Conservation (phyloP, 2,888 invertebrate species). For the Tiphia femorata region DNA sequence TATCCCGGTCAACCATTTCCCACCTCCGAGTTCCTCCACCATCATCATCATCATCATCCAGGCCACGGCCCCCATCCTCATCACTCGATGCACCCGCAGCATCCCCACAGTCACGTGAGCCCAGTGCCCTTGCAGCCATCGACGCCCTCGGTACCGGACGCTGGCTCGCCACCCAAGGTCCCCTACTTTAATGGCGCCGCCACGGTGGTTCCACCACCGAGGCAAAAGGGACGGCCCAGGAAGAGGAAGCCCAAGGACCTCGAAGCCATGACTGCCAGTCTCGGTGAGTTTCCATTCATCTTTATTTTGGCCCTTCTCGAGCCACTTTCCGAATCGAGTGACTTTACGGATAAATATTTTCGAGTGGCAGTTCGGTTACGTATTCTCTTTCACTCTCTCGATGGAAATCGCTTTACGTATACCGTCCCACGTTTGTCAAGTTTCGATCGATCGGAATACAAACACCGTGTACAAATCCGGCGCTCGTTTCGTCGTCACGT, state of each 20-base stretch:
- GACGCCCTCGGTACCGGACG: constrained; percentile 72
- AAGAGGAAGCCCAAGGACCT: constrained; percentile 94
- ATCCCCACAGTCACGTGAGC: constrained; percentile 67
- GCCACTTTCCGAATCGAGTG: no score
- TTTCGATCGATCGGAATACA: no score
- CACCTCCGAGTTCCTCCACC: constrained; percentile 69
- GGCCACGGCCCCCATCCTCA: constrained; percentile 56
- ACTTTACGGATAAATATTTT: no score
- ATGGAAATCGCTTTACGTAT: no score
- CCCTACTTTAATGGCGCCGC: constrained; percentile 74
- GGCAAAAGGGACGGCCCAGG: constrained; percentile 93
- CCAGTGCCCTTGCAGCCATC: constrained; percentile 72
- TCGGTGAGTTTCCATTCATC: constrained; percentile 87
- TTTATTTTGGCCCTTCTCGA: no score
- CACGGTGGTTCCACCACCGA: constrained; percentile 73
- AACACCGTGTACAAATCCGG: no score
- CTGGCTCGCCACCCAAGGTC: constrained; percentile 68
- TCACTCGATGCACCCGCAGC: constrained; percentile 67
- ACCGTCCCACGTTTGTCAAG: no score
- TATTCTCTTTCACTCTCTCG: no score
- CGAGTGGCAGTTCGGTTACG: no score
- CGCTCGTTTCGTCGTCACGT: no score
- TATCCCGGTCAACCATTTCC: constrained; percentile 74
- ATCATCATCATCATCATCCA: constrained; percentile 51
- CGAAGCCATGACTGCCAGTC: constrained; percentile 86